Evolutionary conservation across 2,797 vertebrate genomes (phyloP), one percentile per base, ranked within the genome.

Genomic region (Peromyscus attwateri): DNA sequence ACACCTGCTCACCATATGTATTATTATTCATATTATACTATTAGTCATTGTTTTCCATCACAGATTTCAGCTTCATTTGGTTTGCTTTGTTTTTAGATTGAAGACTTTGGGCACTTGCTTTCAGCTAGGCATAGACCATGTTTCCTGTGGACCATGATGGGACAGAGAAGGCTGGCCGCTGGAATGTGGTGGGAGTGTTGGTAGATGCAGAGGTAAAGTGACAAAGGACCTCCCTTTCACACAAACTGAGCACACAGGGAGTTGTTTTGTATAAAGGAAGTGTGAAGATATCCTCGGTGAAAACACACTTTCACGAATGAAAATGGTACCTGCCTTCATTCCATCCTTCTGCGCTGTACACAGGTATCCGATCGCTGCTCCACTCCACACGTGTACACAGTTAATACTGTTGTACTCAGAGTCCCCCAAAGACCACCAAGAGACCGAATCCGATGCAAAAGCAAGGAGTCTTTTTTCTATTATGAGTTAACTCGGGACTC

Each of bases 21-120:
- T 55, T 55, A 55, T 55, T 55, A 55, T 55, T 55, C 55, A 55
- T 55, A 55, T 17, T 55, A 55, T 55, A 55, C 5, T 55, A 55
- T 55, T 77, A 62, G 57, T n/a, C 84, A 64, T 80, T 80, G n/a
- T 75, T 95, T 89, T 66, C 43, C 55, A 92, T 82, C 31, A 12
- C 43, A 84, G 27, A 31, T 3, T 57, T 66, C 29, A 57, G n/a
- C 92, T 81, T 81, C 76, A 4, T 34, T 81, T 68, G 12, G 34
- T 92, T 49, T 79, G 8, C 16, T 75, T 89, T 87, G 73, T 27
- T 81, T 84, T 80, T 21, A 46, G 40, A 62, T 29, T 64, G n/a
- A 64, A 60, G 17, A 73, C 37, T 52, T 82, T 81, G 52, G 31
- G 14, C n/a, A 55, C 1, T 37, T 43, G 62, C n/a, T 52, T 92